Evolutionary conservation across 2,888 invertebrate species (phyloP), one percentile per base, ranked within the genome.

Genomic region (Philhelius pedissequus): DNA sequence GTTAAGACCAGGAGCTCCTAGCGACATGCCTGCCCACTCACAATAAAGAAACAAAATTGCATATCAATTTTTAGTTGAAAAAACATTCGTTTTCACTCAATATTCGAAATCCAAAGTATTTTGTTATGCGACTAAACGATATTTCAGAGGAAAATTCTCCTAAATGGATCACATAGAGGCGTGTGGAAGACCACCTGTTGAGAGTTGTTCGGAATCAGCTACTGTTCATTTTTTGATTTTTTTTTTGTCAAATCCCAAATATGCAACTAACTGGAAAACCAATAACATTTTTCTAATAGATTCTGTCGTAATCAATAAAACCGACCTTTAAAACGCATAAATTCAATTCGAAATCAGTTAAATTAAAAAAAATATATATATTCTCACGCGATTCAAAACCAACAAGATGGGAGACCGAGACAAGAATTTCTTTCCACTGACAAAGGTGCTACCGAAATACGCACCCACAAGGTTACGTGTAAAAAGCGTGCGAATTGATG

Each of bases 401-500:
- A 87, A 56, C 52, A 35, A 87, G 66, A 77, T 86, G 87, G 82
- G 86, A 66, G 87, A 69, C 86, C 80, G 87, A 87, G 71, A 83
- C 76, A 68, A 82, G 79, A 86, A 86, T 86, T 87, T 86, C 86
- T 86, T 87, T 87, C 87, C 86, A 87, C 87, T 87, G 87, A 88
- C 87, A 87, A 88, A 87, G 87, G 86, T 86, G 89, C 91, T 90
- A 89, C 91, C 88, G 91, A 90, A 90, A 89, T 91, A 91, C 91
- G 91, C 91, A 89, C 88, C 89, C 88, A 89, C 90, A 91, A 91
- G 91, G 91, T 91, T 91, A 91, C 91, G 91, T 90, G 88, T 89
- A 86, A 81, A 87, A 86, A 87, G 87, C 74, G 80, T 79, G 79
- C 82, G 45, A 83, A 70, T 64, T 38, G 32, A 27, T 22, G 32